Base-by-base conservation (phyloP, 2,888 invertebrate genomes). In the Chrysolina haemoptera region DNA sequence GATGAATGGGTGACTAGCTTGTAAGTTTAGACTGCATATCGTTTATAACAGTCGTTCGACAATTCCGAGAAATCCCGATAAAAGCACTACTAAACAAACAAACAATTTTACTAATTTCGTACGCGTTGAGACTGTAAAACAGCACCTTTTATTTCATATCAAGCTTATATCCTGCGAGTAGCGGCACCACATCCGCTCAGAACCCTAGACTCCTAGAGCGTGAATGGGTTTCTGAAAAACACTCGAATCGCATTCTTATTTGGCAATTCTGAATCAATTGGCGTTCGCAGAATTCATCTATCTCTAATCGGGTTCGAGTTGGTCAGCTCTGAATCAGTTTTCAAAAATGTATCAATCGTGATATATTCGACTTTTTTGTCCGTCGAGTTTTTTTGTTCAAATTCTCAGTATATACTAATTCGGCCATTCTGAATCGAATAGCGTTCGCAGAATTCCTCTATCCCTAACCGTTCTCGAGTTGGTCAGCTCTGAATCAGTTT, bases 81-180 rank as follows among this genome's bases (percentile, higher is more conserved):
- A 40, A 67, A 35, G 27, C 40, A 18, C 40, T 10, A 35, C 40
- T 67, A 67, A 67, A 53, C 14, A 16, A 18, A 43, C 22, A 48
- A 48, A 65, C 53, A 53, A 67, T 67, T 67, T 67, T 48, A 53
- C 67, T 40, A 53, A 67, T 67, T 67, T 53, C 22, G 18, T 53
- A 67, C 53, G 67, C 67, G 20, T 40, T 12, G 40, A 9, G 66
- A 22, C 20, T 66, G 35, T 12, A 27, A 65, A 66, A 66, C 50
- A 5, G 41, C 53, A 67, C 40, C 35, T 69, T 62, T 59, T 63
- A 73, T 73, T 62, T 68, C 62, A 69, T 68, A 78, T 74, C 70
- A 68, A 74, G 66, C 78, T 69, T 74, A 74, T 75, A 77, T 78
- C 78, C 78, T 71, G 78, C 70, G 62, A 66, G 68, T 64, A 50